phyloP scores from a whole-genome alignment of 1,140 invertebrate genomes.

The Eumaeus atala region DNA sequence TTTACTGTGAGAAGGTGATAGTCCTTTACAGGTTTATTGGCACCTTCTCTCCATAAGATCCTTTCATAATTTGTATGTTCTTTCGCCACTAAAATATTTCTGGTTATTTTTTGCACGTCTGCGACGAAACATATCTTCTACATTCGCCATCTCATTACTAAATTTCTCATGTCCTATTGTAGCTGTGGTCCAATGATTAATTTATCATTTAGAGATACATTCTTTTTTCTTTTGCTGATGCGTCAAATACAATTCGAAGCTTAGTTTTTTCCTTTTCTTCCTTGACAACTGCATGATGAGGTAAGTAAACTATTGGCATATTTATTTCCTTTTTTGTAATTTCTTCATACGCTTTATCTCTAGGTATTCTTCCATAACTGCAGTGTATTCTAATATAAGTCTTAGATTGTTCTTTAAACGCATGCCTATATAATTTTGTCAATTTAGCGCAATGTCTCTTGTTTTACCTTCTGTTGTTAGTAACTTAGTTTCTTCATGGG shows the following conservation, averaged over 20 bases:
- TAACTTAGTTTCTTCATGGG: conserved; percentile 10
- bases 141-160: no score
- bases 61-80: no score
- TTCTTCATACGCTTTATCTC: conserved; percentile 25
- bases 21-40: no score
- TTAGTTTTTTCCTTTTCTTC: conserved; percentile 31
- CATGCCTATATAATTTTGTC: conserved; percentile 18
- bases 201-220: conserved; percentile 18
- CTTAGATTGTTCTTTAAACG: conserved; percentile 15
- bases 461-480: conserved; percentile 4
- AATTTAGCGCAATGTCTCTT: conserved; percentile 16
- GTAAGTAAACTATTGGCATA: conserved; percentile 21
- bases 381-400: conserved; percentile 24
- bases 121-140: no score
- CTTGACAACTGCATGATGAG: conserved; percentile 30
- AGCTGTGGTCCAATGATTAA: conserved; percentile 17
- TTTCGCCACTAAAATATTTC: no score
- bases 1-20: no score
- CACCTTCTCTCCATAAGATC: no score
- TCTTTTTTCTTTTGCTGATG: conserved; percentile 19
- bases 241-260: conserved; percentile 28
- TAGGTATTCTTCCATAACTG: conserved; percentile 32
- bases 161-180: conserved; percentile 7
- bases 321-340: conserved; percentile 19
- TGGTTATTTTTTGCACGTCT: no score